A percentile compares a stretch with the other conserved stretches of the same genome.
Conservation (phyloP, 2,888 invertebrate species). For the Tenthredo distinguenda region DNA sequence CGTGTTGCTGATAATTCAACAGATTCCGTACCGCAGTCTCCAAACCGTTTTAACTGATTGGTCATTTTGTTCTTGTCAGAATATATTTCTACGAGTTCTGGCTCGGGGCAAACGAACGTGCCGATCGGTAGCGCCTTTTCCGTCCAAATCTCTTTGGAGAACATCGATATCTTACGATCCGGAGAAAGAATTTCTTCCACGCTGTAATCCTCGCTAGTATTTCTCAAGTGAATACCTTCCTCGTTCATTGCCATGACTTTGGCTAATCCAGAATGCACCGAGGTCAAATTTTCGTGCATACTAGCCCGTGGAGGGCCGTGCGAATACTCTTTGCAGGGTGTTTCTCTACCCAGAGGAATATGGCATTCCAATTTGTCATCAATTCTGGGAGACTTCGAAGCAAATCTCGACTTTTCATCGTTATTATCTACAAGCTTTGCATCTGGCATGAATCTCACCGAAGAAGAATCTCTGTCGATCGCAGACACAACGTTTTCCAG, state of each 20-base stretch:
- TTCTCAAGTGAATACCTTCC: neutral
- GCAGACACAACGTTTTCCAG: neutral
- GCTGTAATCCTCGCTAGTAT: neutral
- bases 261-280: neutral
- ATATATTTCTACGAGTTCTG: slow-evolving; percentile 18
- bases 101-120: slow-evolving; percentile 25
- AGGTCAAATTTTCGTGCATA: neutral
- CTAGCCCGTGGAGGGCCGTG: neutral
- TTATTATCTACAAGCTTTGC: neutral
- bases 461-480: neutral
- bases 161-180: slow-evolving; percentile 29
- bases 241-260: neutral
- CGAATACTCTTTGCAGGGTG: neutral
- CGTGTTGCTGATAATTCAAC: neutral
- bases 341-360: neutral
- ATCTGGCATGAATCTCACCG: neutral
- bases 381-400: neutral
- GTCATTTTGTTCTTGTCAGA: slow-evolving; percentile 4
- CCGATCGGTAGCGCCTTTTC: slow-evolving; percentile 18
- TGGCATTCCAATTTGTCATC: neutral
- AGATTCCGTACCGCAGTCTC: neutral
- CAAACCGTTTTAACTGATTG: neutral
- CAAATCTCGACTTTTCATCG: neutral
- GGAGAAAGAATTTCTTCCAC: slow-evolving; percentile 27
- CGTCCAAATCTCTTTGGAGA: slow-evolving; percentile 36